These are phyloP conservation scores for Aricia agestis DNA, from an alignment of 1,140 invertebrate genomes.

Conservation along the genomic window DNA sequence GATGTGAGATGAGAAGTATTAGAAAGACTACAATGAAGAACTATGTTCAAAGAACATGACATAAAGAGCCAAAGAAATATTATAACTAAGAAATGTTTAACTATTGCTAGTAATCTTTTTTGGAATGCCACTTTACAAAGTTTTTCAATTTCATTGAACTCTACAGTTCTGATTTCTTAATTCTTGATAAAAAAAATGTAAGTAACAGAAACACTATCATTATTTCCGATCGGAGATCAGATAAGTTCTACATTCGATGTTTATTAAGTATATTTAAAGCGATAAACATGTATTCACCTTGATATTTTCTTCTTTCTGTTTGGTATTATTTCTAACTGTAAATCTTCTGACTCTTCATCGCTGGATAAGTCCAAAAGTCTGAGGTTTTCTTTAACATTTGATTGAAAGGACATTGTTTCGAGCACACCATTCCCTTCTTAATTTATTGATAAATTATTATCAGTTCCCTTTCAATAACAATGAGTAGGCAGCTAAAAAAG, in stretches of 20 bases:
- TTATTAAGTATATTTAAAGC: background rate
- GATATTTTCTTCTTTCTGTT: constrained; percentile 77
- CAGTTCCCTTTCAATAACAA: constrained; percentile 13
- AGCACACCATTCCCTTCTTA: constrained; percentile 47
- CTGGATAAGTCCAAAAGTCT: constrained; percentile 79
- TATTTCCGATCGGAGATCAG: background rate
- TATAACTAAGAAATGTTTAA: too few species aligned
- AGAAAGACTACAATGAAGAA: too few species aligned
- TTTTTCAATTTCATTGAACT: too few species aligned
- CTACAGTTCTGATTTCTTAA: too few species aligned
- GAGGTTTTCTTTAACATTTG: constrained; percentile 78
- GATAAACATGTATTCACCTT: constrained; percentile 35
- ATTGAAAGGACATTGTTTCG: constrained; percentile 61
- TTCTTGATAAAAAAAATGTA: background rate
- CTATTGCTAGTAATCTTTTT: too few species aligned
- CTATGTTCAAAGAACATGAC: too few species aligned
- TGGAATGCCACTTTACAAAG: too few species aligned
- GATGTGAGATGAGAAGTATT: too few species aligned
- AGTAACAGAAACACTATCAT: constrained; percentile 14
- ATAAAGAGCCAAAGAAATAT: too few species aligned
- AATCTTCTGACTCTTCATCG: constrained; percentile 78
- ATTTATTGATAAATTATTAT: background rate
- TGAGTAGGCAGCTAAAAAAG: background rate
- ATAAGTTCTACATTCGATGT: background rate
- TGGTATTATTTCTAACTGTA: constrained; percentile 78